phyloP scores from a whole-genome alignment of 2,113 vertebrate species.

The Euleptes europaea region DNA sequence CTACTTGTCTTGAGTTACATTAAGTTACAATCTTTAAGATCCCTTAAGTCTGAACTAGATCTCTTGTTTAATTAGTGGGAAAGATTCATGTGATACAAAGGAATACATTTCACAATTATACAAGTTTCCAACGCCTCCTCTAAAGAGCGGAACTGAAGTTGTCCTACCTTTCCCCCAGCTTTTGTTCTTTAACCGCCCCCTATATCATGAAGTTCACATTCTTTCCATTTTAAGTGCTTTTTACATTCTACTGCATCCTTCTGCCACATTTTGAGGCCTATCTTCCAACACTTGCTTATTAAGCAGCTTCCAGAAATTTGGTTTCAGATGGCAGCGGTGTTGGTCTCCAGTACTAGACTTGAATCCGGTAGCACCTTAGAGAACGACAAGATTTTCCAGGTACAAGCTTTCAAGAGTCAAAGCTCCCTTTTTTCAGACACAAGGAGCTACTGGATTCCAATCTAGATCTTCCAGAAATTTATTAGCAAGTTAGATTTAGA shows the following conservation, averaged over 20 bases:
- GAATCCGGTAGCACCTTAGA: too few relatives aligned
- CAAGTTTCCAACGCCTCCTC: not conserved
- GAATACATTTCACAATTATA: not conserved
- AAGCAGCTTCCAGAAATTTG: too few relatives aligned
- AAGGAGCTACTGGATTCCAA: too few relatives aligned
- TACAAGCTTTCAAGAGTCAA: too few relatives aligned
- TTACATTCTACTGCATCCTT: not conserved
- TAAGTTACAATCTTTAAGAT: not conserved
- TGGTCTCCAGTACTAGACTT: too few relatives aligned
- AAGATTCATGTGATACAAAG: not conserved
- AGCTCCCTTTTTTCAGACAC: too few relatives aligned
- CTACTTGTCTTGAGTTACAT: not conserved
- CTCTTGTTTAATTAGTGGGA: not conserved
- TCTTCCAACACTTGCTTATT: not conserved
- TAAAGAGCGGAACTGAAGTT: not conserved
- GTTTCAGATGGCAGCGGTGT: too few relatives aligned
- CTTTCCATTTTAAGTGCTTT: not conserved
- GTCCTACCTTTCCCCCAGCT: not conserved
- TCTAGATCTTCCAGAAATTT: not conserved
- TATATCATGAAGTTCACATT: not conserved
- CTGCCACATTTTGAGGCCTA: too few relatives aligned
- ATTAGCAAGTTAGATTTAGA: not conserved
- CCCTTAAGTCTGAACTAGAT: not conserved
- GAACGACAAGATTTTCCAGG: too few relatives aligned
- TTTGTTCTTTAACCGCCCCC: not conserved